phyloP scores from a whole-genome alignment of 2,797 vertebrate genomes.

The Sebastes oblongus region DNA sequence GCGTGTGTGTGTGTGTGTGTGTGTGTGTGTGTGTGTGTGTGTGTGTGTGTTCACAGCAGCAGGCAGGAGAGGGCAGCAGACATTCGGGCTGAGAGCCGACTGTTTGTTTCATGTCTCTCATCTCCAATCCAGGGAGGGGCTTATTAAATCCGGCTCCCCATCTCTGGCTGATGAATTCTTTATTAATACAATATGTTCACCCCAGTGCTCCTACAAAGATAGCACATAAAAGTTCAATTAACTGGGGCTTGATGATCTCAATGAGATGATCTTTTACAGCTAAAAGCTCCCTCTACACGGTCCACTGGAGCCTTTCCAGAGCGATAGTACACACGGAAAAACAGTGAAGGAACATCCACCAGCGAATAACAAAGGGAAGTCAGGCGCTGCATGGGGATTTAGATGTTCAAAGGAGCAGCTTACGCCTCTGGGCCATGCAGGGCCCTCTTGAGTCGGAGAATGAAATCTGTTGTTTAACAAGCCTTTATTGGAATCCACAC shows the following conservation, averaged over 20 bases:
- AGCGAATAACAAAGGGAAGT: constrained; percentile 77
- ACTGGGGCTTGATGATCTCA: constrained; percentile 58
- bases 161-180: constrained; percentile 70
- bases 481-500: constrained; percentile 79
- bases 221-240: constrained; percentile 65
- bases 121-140: constrained; percentile 56
- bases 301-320: constrained; percentile 54
- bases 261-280: constrained; percentile 64
- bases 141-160: constrained; percentile 59
- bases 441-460: constrained; percentile 69
- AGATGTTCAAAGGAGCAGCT: constrained; percentile 78
- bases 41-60: constrained; percentile 46
- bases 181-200: constrained; percentile 68
- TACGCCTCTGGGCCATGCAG: constrained; percentile 71
- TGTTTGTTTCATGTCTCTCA: constrained; percentile 48
- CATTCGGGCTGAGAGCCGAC: constrained; percentile 39
- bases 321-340: constrained; percentile 32
- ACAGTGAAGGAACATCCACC: constrained; percentile 57
- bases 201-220: constrained; percentile 47
- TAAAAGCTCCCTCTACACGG: constrained; percentile 62
- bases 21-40: too few relatives aligned
- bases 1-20: background rate
- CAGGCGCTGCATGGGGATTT: constrained; percentile 72
- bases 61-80: constrained; percentile 73
- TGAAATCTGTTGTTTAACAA: constrained; percentile 78